Evolutionary conservation across 2,888 invertebrate genomes (phyloP), one percentile per base, ranked within the genome.

Genomic region (Neoscelio sp.): DNA sequence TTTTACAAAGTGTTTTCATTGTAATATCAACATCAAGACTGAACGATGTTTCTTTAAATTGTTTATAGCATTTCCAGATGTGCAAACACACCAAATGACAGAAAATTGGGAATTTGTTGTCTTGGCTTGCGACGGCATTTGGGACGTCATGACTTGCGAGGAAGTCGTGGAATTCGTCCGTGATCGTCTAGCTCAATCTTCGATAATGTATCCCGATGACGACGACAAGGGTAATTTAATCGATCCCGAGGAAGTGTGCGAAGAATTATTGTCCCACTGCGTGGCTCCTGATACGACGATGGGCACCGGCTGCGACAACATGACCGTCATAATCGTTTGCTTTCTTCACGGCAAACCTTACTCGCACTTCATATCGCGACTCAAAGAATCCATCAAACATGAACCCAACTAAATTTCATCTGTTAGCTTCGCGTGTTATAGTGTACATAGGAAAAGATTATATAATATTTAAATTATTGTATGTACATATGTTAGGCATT

Each of bases 301-400:
- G 94, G 99, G 99, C 0, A 93, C 99, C 40, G 99, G 99, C 83
- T 98, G 99, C 91, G 99, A 99, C 92, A 99, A 99, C 92, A 99
- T 99, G 99, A 99, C 99, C 15, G 98, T 98, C 2, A 94, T 98
- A 28, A 92, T 99, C 33, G 94, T 98, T 65, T 96, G 96, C 87
- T 94, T 98, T 78, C 90, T 95, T 30, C 93, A 93, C 64, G 92
- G 92, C 10, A 92, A 91, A 81, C 89, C 92, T 2, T 93, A 92
- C 78, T 89, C 91, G 13, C 88, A 91, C 44, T 86, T 92, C 23
- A 44, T 79, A 7, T 2, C 48, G 38, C 52, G 65, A 52, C 8
- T 79, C 28, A 62, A 65, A 33, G 75, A 80, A 33, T 73, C 75
- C 10, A 33, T 68, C 50, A 44, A 80, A 2, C 56, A 52, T 35